phyloP scores from a whole-genome alignment of 2,888 invertebrate species.

The Acleris holmiana region DNA sequence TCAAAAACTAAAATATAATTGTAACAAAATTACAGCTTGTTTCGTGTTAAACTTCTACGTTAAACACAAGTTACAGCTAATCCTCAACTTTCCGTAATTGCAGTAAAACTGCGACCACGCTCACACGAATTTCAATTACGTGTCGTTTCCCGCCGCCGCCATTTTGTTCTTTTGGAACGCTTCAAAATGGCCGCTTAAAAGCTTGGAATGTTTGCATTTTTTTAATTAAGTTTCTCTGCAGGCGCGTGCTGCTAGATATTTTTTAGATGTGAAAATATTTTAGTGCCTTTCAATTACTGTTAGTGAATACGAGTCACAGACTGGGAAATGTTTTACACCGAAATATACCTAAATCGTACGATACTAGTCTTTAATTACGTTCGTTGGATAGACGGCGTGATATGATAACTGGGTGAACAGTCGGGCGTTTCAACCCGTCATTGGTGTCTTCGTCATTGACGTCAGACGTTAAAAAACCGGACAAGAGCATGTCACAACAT shows the following conservation, averaged over 20 bases:
- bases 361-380: too few species aligned
- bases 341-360: too few species aligned
- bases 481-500: too few species aligned
- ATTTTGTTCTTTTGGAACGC: constrained; percentile 23
- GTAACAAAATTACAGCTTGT: not conserved
- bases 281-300: not conserved
- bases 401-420: too few species aligned
- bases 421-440: too few species aligned
- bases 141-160: constrained; percentile 27
- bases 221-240: constrained; percentile 29
- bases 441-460: too few species aligned
- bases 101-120: constrained; percentile 11
- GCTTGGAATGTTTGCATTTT: constrained; percentile 12
- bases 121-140: constrained; percentile 28
- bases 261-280: not conserved
- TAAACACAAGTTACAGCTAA: constrained; percentile 4
- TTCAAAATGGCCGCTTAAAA: constrained; percentile 17
- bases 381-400: too few species aligned
- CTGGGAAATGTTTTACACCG: too few species aligned
- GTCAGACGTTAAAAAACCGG: too few species aligned
- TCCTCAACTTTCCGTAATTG: constrained; percentile 12
- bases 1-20: not conserved
- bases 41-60: not conserved
- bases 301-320: not conserved
- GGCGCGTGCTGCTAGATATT: constrained; percentile 9